Evolutionary conservation across 2,888 invertebrate genomes (phyloP).

Genomic region (Microchrysa polita): DNA sequence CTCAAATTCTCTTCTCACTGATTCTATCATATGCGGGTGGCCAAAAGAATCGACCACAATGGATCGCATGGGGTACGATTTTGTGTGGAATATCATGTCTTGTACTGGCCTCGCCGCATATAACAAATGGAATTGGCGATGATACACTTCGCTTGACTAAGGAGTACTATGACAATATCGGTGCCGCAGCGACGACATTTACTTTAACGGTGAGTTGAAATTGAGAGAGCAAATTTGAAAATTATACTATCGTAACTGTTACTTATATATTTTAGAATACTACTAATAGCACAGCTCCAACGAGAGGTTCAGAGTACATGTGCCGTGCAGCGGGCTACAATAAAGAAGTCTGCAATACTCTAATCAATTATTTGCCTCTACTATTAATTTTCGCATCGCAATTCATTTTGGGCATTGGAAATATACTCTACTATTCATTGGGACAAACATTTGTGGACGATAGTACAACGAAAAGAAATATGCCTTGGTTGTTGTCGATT

Average conservation of each 20-base stretch:
- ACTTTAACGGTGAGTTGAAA: not conserved
- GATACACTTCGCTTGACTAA: constrained; percentile 62
- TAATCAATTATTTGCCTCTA: constrained; percentile 67
- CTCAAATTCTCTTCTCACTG: constrained; percentile 72
- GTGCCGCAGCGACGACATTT: not conserved
- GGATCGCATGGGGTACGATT: constrained; percentile 73
- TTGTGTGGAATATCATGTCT: constrained; percentile 71
- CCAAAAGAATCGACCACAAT: constrained; percentile 72
- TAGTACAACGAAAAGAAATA: constrained; percentile 72
- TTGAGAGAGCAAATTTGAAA: no score
- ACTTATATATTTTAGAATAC: constrained; percentile 19
- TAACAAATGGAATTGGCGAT: constrained; percentile 70
- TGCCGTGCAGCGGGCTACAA: constrained; percentile 47
- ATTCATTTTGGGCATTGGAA: constrained; percentile 75
- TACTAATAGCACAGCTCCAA: constrained; percentile 16
- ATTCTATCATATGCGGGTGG: constrained; percentile 73
- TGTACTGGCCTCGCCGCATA: constrained; percentile 70
- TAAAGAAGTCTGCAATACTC: constrained; percentile 64
- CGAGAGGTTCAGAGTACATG: not conserved
- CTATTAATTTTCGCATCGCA: constrained; percentile 73
- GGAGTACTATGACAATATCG: constrained; percentile 58
- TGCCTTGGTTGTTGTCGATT: constrained; percentile 68
- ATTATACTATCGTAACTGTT: no score
- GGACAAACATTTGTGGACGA: constrained; percentile 77
- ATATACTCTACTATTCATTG: constrained; percentile 72